Evolutionary conservation across 2,888 invertebrate genomes (phyloP).

Genomic region (Oscheius myriophilus): DNA sequence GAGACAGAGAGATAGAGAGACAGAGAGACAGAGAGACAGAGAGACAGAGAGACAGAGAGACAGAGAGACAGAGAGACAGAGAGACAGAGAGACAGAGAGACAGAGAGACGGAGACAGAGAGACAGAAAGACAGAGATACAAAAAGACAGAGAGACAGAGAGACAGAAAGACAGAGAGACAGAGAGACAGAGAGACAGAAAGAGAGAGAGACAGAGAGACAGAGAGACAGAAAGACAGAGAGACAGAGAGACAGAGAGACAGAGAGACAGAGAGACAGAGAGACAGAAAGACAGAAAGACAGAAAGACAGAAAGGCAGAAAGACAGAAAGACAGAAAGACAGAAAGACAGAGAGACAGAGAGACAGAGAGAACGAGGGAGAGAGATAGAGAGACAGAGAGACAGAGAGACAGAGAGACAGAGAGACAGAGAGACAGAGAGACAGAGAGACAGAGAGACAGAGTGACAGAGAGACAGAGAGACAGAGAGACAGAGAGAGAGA

Average conservation of each 20-base stretch:
- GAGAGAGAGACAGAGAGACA: constrained; percentile 16
- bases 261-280: too few species aligned
- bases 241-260: neutral
- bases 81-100: neutral
- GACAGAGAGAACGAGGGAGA: constrained; percentile 16
- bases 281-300: too few species aligned
- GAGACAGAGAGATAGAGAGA: constrained; percentile 15
- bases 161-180: constrained; percentile 15
- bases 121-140: constrained; percentile 4
- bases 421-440: constrained; percentile 16
- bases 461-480: constrained; percentile 3
- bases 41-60: too few species aligned
- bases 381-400: constrained; percentile 16
- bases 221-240: constrained; percentile 15
- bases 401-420: constrained; percentile 26
- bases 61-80: too few species aligned
- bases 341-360: constrained; percentile 6
- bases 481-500: too few species aligned
- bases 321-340: too few species aligned
- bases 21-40: too few species aligned
- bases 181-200: constrained; percentile 24
- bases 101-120: neutral
- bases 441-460: constrained; percentile 13
- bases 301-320: too few species aligned
- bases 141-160: constrained; percentile 19